Percentiles rank a stretch among this genome's conserved stretches.
Conservation (phyloP, 2,797 vertebrate species). For the Clarias pachynema region DNA sequence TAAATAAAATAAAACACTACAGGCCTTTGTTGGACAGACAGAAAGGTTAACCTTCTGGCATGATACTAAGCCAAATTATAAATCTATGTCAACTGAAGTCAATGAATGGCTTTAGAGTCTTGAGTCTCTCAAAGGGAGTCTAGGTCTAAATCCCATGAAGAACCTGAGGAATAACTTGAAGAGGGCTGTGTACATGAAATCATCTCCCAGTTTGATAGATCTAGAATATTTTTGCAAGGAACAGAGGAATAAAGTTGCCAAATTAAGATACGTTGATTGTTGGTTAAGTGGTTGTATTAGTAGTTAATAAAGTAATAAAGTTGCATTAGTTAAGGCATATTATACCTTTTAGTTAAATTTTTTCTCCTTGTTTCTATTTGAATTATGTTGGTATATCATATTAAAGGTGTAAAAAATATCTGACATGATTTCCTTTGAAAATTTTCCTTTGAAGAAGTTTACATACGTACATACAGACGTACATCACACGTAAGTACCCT, state of each 20-base stretch:
- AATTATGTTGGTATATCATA: neutral
- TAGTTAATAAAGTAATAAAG: no score
- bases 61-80: neutral
- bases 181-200: neutral
- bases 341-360: neutral
- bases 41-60: no score
- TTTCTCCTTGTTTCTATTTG: neutral
- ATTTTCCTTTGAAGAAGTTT: neutral
- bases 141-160: neutral
- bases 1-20: neutral
- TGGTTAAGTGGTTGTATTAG: no score
- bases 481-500: no score
- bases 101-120: neutral
- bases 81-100: no score
- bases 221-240: neutral
- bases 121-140: no score
- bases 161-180: neutral
- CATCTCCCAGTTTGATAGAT: neutral
- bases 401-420: neutral
- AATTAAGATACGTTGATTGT: neutral
- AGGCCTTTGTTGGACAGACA: neutral
- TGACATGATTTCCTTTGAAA: neutral
- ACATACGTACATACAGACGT: neutral
- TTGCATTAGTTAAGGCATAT: neutral
- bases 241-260: neutral